Conservation (phyloP, 92 coral and sea anemone genomes). For the Palythoa grandiflora region DNA sequence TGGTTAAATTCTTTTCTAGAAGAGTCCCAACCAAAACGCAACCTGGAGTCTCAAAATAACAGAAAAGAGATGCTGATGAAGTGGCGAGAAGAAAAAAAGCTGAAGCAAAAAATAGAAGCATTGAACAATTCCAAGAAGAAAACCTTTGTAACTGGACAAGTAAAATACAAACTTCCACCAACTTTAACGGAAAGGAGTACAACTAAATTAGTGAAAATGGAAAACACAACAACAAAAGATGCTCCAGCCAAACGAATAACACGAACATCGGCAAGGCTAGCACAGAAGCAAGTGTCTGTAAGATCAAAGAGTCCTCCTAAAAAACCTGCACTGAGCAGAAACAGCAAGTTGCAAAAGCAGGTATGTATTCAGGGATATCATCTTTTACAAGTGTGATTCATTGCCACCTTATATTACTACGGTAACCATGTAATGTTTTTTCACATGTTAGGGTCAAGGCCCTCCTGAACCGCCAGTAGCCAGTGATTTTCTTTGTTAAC, state of each 20-base stretch:
- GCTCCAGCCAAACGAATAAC: constrained; percentile 55
- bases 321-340: constrained; percentile 35
- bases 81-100: constrained; percentile 83
- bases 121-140: constrained; percentile 63
- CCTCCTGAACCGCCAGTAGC: too few relatives aligned
- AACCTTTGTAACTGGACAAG: constrained; percentile 81
- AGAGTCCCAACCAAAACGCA: neutral
- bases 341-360: neutral
- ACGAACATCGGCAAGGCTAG: constrained; percentile 76
- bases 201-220: constrained; percentile 28
- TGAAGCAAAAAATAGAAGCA: constrained; percentile 62
- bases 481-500: too few relatives aligned
- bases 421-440: too few relatives aligned
- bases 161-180: constrained; percentile 58
- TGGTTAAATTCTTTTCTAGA: neutral
- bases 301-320: constrained; percentile 44
- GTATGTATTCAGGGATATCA: neutral
- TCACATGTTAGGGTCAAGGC: too few relatives aligned
- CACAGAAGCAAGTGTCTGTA: constrained; percentile 32
- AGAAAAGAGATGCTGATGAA: constrained; percentile 76
- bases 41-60: constrained; percentile 51
- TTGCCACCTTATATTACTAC: too few relatives aligned
- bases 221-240: constrained; percentile 10
- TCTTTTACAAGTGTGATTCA: too few relatives aligned
- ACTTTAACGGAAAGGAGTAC: constrained; percentile 30